Evolutionary conservation across 2,113 vertebrate species (phyloP), one percentile per base, ranked within the genome.

Genomic region (Synchiropus splendidus): DNA sequence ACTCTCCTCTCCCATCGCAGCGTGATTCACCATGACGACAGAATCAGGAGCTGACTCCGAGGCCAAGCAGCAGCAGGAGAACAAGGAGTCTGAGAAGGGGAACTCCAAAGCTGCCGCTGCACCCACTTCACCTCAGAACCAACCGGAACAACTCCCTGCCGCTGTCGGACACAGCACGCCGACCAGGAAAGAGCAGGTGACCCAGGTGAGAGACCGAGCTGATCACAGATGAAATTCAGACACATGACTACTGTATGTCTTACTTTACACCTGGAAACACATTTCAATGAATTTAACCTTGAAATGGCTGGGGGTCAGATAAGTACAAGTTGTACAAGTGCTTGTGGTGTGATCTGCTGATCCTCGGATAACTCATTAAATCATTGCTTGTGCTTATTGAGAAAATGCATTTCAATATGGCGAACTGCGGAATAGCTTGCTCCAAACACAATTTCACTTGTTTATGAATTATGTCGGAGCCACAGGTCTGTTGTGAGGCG

Each of bases 11-110:
- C 31, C 18, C 42, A 0, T 36, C 58, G 6, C 81, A 97, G 92
- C 79, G 76, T 88, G 87, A 92, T 83, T 83, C 70, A 91, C 84
- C 87, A 98, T 98, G 94, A 96, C 90, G 32, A 91, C 89, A 13
- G 91, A 94, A 87, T 83, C 89, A 0, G 92, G 87, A 50, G 82
- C 87, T 42, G 90, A 96, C 71, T 90, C 89, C 0, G 90, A 90
- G 77, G 83, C 89, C 56, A 92, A 90, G 41, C 87, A 91, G 67
- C 85, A 89, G 10, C 81, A 89, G 57, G 85, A 88, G 67, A 84
- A 82, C 78, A 64, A 72, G 70, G 72, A 15, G 68, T 66, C 5
- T 44, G 75, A 86, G 31, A 84, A 81, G 64, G 85, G 58, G 16
- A 68, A 71, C 34, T 53, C 9, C 0, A 75, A 45, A 0, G 79